These are phyloP conservation scores for Drosophila robusta DNA, from an alignment of 2,888 invertebrate genomes.

Conservation along the genomic window DNA sequence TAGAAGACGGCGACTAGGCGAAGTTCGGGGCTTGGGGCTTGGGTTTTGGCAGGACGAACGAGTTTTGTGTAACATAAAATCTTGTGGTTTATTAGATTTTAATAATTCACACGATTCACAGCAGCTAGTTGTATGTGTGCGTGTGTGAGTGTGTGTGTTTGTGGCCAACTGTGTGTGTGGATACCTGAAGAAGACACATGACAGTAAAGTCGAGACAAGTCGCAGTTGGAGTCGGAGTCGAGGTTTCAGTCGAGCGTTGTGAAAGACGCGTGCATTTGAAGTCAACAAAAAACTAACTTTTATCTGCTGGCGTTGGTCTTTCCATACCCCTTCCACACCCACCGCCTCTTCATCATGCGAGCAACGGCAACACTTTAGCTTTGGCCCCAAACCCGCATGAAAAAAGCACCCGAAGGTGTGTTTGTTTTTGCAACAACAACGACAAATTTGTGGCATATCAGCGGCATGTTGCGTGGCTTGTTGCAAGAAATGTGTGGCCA, in stretches of 20 bases:
- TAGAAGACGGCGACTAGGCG: slow-evolving; percentile 19
- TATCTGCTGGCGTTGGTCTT: slow-evolving; percentile 51
- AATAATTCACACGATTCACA: slow-evolving; percentile 83
- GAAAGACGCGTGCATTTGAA: slow-evolving; percentile 72
- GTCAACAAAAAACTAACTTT: slow-evolving; percentile 73
- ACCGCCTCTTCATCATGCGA: slow-evolving; percentile 10
- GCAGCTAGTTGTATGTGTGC: slow-evolving; percentile 14
- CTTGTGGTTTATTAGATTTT: slow-evolving; percentile 85
- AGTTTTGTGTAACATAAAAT: slow-evolving; percentile 82
- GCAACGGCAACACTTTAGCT: slow-evolving; percentile 47
- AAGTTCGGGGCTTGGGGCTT: slow-evolving; percentile 1
- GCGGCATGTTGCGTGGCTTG: slow-evolving; percentile 70
- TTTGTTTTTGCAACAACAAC: slow-evolving; percentile 71
- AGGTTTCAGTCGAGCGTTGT: slow-evolving; percentile 18
- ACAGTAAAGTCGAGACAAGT: slow-evolving; percentile 52
- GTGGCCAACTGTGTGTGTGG: slow-evolving; percentile 26
- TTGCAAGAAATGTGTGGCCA: slow-evolving; percentile 35
- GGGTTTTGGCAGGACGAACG: slow-evolving; percentile 57
- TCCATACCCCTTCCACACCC: not conserved
- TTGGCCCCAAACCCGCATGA: slow-evolving; percentile 22
- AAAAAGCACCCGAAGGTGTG: slow-evolving; percentile 80
- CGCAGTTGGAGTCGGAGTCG: slow-evolving; percentile 23
- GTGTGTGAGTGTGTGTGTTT: slow-evolving; percentile 15
- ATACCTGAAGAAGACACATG: slow-evolving; percentile 69
- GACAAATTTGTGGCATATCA: slow-evolving; percentile 78